Conservation (phyloP, 1,140 invertebrate species). For the Nebria ingens region DNA sequence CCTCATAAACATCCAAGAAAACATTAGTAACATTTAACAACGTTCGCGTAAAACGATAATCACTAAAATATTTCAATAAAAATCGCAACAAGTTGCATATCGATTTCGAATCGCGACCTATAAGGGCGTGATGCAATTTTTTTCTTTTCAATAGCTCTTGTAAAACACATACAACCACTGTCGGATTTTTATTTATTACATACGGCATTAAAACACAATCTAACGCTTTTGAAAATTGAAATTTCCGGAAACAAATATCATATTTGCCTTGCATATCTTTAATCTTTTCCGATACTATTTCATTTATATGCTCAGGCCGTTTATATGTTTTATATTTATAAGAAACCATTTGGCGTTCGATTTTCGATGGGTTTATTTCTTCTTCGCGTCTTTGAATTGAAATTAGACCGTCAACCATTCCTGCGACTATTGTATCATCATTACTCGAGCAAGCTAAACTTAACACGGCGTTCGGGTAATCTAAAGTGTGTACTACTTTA, state of each 20-base stretch:
- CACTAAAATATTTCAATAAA: conserved; percentile 63
- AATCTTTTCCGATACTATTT: conserved; percentile 38
- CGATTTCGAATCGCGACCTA: conserved; percentile 53
- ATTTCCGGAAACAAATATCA: conserved; percentile 67
- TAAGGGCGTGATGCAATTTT: conserved; percentile 59
- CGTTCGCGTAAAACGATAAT: conserved; percentile 58
- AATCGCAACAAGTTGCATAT: conserved; percentile 61
- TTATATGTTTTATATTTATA: conserved; percentile 44
- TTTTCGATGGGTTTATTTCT: conserved; percentile 35
- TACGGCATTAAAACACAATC: conserved; percentile 55
- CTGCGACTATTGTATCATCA: conserved; percentile 77
- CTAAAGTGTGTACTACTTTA: conserved; percentile 77
- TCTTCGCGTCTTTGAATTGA: conserved; percentile 70
- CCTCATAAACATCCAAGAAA: conserved; percentile 63
- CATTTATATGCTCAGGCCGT: conserved; percentile 40
- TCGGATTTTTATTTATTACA: conserved; percentile 53
- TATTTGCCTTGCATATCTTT: conserved; percentile 43
- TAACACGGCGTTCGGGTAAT: conserved; percentile 83
- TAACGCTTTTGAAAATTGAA: conserved; percentile 72
- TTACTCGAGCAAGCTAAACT: conserved; percentile 71
- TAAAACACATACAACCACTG: conserved; percentile 66
- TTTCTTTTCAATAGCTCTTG: conserved; percentile 73
- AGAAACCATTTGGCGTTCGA: conserved; percentile 37
- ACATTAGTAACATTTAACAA: conserved; percentile 62
- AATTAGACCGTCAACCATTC: conserved; percentile 86